Conservation (phyloP, 2,797 vertebrate genomes). For the Alfaro cultratus region DNA sequence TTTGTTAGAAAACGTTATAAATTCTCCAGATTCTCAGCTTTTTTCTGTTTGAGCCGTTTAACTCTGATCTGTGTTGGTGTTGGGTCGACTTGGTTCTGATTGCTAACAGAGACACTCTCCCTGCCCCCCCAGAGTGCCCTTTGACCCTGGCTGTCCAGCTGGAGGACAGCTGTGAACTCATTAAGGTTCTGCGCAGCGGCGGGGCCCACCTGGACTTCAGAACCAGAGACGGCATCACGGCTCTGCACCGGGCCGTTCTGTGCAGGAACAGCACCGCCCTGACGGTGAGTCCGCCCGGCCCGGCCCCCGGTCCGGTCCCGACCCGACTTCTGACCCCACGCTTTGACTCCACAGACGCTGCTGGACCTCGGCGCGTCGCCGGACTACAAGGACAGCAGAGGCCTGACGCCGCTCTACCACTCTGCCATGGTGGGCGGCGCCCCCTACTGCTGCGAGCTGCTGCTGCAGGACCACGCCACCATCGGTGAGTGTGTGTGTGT, state of each 20-base stretch:
- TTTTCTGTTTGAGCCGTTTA: background rate
- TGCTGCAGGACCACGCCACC: slow-evolving; percentile 92
- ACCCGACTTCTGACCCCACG: background rate
- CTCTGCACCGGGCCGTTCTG: slow-evolving; percentile 91
- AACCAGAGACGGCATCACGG: slow-evolving; percentile 93
- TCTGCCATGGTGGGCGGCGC: slow-evolving; percentile 95
- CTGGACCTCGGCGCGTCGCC: slow-evolving; percentile 94
- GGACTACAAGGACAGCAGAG: slow-evolving; percentile 96
- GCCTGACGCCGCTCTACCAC: slow-evolving; percentile 94
- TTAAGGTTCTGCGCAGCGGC: slow-evolving; percentile 89
- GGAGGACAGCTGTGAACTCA: slow-evolving; percentile 87
- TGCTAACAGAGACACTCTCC: background rate
- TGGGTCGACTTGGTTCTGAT: background rate
- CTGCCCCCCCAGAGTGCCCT: slow-evolving; percentile 86
- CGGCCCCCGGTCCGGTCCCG: background rate
- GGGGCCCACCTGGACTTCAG: slow-evolving; percentile 96
- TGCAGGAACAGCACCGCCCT: slow-evolving; percentile 89
- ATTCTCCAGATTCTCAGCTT: background rate
- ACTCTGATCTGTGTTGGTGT: background rate
- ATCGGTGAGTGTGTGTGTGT: slow-evolving; percentile 67
- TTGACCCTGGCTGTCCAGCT: slow-evolving; percentile 93
- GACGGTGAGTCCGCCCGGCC: slow-evolving; percentile 75
- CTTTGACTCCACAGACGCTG: slow-evolving; percentile 81
- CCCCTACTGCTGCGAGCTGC: slow-evolving; percentile 95
- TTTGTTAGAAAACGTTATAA: too few species aligned